These are phyloP conservation scores for Dilophus febrilis DNA, from an alignment of 2,888 invertebrate genomes.

Conservation along the genomic window DNA sequence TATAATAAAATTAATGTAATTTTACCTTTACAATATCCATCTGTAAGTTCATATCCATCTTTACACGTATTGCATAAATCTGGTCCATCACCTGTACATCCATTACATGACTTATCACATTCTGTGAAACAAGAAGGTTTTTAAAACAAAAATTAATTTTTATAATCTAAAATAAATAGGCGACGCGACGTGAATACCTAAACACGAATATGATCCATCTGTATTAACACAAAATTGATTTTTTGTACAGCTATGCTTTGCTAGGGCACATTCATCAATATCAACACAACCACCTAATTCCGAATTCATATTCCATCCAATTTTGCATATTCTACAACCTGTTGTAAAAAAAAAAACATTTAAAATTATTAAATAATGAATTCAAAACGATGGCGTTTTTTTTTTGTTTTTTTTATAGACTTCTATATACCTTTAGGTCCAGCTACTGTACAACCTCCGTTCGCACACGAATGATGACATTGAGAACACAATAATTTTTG, in stretches of 20 bases:
- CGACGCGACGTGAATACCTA: constrained; percentile 25
- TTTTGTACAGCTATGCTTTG: constrained; percentile 34
- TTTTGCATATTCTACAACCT: constrained; percentile 35
- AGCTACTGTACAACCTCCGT: constrained; percentile 51
- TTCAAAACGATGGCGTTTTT: too few relatives aligned
- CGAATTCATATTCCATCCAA: constrained; percentile 56
- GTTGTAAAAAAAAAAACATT: constrained; percentile 8
- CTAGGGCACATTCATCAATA: constrained; percentile 62
- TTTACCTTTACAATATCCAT: constrained; percentile 62
- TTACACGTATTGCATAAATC: constrained; percentile 79
- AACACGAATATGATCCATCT: constrained; percentile 65
- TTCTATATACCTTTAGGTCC: constrained; percentile 51
- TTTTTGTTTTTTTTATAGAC: too few relatives aligned
- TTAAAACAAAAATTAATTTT: constrained; percentile 16
- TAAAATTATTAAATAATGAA: too few relatives aligned
- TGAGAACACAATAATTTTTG: constrained; percentile 54
- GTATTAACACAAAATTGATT: constrained; percentile 80
- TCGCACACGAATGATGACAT: constrained; percentile 62
- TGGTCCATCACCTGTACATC: constrained; percentile 78
- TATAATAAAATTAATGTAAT: too few relatives aligned
- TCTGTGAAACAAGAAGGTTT: constrained; percentile 21
- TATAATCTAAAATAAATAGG: constrained; percentile 7
- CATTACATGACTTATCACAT: constrained; percentile 71
- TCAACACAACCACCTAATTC: constrained; percentile 73
- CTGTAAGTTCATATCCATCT: constrained; percentile 48